Evolutionary conservation across 2,888 invertebrate genomes (phyloP), one percentile per base, ranked within the genome.

Genomic region (Apeira syringaria): DNA sequence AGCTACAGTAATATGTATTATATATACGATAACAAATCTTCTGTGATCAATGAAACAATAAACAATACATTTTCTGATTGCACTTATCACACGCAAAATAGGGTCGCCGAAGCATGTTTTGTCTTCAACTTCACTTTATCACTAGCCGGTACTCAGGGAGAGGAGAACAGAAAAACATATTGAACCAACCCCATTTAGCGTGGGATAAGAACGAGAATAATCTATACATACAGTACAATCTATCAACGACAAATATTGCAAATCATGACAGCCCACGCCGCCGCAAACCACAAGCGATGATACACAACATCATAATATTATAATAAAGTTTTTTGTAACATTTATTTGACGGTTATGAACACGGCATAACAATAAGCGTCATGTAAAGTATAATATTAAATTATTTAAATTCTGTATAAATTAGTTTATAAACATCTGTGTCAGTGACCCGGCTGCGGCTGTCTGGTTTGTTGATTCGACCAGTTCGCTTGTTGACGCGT

Each of bases 371-470:
- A 45, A 42, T 43, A 48, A 48, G 24, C 37, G 9, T 15, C 35
- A 25, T 31, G 30, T 9, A 26, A 28, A 28, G 27, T 41, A 44
- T 47, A 22, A n/a, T 38, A 47, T 50, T 43, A 42, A 56, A 37
- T 36, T 56, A 56, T 56, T 53, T 48, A 51, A 56, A 56, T 56
- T 45, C 44, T 37, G n/a, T 42, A 53, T 53, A 50, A 41, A 51
- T 53, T 50, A 56, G 51, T 50, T n/a, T n/a, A n/a, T 28, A 50
- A 49, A 44, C 44, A 30, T 31, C 18, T 25, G 12, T 37, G 53
- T 53, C 56, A 53, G 44, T 24, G 53, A 56, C 50, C 53, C 10
- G 20, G 26, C 6, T 15, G 9, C 28, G 47, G 29, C 40, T 51
- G 40, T n/a, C n/a, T n/a, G n/a, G n/a, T n/a, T n/a, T n/a, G n/a